Evolutionary conservation across 35 echinoderm and acorn worm species (phyloP), one percentile per base, ranked within the genome.

Genomic region (Amphiura filiformis): DNA sequence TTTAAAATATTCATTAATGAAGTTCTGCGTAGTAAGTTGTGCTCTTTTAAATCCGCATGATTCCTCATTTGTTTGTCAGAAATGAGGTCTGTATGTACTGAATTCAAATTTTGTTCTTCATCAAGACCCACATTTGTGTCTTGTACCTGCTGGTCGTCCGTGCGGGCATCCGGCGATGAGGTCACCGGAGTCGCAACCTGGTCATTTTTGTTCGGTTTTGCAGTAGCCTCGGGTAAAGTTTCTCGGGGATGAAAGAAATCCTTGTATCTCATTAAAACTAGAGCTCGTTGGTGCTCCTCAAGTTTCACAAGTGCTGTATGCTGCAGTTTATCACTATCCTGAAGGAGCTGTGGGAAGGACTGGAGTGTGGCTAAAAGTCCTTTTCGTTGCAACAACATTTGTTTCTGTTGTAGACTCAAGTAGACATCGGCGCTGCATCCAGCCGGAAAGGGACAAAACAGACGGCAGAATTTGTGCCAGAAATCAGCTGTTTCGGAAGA

Each of bases 381-480:
- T 56, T 84, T 64, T 35, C 88, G 76, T 70, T 83, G 37, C 31
- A 77, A 26, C 26, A 90, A 39, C 20, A 84, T 70, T 37, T 84
- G 39, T 32, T 52, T 82, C 64, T 90, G 88, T 37, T 77, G 61
- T 20, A 35, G 30, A 56, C 75, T 90, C 0, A 90, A 81, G 88
- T 90, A 90, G 34, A 90, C 88, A 1, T 84, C 81, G 20, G 88
- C 78, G 37, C 41, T 76, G 33, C 56, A 85, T 15, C 56, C 36
- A 5, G 33, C 37, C 47, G 56, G 83, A 56, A 22, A 85, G 33
- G 83, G 83, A 65, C 83, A 85, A 40, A 85, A 85, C 14, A 85
- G 44, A 40, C 83, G 47, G 34, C 83, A 85, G 56, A 85, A 85
- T 61, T 85, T 85, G 44, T 61, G 44, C 83, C 83, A 85, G 83